Evolutionary conservation across 2,888 invertebrate species (phyloP).

Genomic region (Ceraclea dissimilis): DNA sequence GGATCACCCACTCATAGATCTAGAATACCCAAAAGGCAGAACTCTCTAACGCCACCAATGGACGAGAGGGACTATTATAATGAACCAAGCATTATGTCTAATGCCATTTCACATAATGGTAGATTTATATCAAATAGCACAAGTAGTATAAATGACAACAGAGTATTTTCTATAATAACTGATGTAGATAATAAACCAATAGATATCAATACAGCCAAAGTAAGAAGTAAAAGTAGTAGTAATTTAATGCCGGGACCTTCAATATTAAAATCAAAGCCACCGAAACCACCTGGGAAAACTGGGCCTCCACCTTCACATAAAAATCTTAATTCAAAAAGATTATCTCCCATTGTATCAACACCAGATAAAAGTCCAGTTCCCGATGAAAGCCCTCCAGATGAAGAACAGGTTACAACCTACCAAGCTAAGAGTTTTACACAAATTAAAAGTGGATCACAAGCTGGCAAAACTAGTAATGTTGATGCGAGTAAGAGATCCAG

Average conservation of each 20-base stretch:
- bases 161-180: slow-evolving; percentile 30
- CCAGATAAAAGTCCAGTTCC: slow-evolving; percentile 43
- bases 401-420: slow-evolving; percentile 1
- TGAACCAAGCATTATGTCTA: slow-evolving; percentile 20
- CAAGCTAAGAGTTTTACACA: slow-evolving; percentile 1
- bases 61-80: slow-evolving; percentile 4
- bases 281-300: slow-evolving; percentile 42
- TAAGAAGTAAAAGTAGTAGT: slow-evolving; percentile 39
- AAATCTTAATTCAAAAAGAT: slow-evolving; percentile 40
- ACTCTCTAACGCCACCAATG: slow-evolving; percentile 41
- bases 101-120: slow-evolving; percentile 21
- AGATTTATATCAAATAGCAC: slow-evolving; percentile 45
- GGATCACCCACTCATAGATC: slow-evolving; percentile 43
- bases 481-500: background rate
- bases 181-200: slow-evolving; percentile 34
- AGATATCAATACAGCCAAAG: slow-evolving; percentile 6
- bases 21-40: slow-evolving; percentile 45
- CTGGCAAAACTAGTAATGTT: background rate
- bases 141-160: slow-evolving; percentile 40
- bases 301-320: slow-evolving; percentile 46
- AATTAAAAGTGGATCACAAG: background rate
- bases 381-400: slow-evolving; percentile 1
- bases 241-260: slow-evolving; percentile 35
- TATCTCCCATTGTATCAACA: slow-evolving; percentile 46
- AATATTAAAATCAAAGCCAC: slow-evolving; percentile 43